Base-by-base conservation (phyloP, 2,113 vertebrate species). In the Coreoperca whiteheadi region DNA sequence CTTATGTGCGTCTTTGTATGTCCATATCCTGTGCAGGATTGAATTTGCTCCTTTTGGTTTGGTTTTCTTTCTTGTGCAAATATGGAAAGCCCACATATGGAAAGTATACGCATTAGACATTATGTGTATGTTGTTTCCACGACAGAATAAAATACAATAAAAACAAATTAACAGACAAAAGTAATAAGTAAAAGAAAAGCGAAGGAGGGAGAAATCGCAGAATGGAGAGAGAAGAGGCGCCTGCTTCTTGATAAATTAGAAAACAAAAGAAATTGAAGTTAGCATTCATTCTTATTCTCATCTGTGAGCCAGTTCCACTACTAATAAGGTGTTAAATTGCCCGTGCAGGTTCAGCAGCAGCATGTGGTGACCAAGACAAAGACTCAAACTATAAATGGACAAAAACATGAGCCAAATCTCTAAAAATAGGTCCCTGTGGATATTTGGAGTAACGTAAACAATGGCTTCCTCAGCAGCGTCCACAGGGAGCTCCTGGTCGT, bases 341-440 rank as follows among this genome's bases (percentile, higher is more conserved):
- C 9, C 0, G 10, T 53, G 41, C 8, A 21, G 18, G 50, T 59
- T 67, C 41, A 21, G 56, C 82, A 39, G 74, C 74, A 68, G 74
- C 21, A 5, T 28, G 64, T 2, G 57, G 53, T 61, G 4, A 74
- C 64, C 68, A 56, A 80, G 63, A 84, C 65, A 81, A 87, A 86
- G 53, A 41, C 37, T 71, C 63, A 73, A 85, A 85, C 87, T 89
- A 90, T 92, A 90, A 93, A 91, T 90, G 90, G 86, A 85, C 63
- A 82, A 88, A 82, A 81, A 86, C 76, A 75, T 8, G 12, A 77
- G 73, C 23, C 34, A 61, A 56, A 34, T 20, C 20, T 81, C 88
- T 90, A 89, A 79, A 91, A 89, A 91, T 88, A 92, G 79, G 2
- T 61, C 23, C 6, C 66, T 53, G 81, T 81, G 84, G 75, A 68